Conservation (phyloP, 2,888 invertebrate species). For the Bimastos eiseni region DNA sequence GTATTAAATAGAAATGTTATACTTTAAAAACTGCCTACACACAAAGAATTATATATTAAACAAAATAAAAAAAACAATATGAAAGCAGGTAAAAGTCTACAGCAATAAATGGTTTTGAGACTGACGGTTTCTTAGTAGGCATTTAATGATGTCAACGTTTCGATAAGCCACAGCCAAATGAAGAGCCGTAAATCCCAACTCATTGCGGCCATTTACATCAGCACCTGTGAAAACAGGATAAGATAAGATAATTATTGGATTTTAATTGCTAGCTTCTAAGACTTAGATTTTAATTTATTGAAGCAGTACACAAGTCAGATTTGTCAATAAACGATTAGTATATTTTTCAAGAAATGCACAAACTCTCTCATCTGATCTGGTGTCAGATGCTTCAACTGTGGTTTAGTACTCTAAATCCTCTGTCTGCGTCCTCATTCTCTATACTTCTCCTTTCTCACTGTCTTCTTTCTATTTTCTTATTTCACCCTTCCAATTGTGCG, state of each 20-base stretch:
- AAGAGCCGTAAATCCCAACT: constrained; percentile 9
- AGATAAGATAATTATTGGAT: neutral
- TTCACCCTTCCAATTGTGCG: too few species aligned
- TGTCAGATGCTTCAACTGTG: too few species aligned
- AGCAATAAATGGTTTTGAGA: neutral
- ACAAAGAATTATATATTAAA: neutral
- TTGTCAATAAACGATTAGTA: too few species aligned
- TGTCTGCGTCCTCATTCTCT: too few species aligned
- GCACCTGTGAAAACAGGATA: constrained; percentile 15
- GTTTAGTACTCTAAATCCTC: too few species aligned
- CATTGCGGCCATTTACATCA: neutral
- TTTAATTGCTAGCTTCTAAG: too few species aligned
- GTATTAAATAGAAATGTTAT: neutral
- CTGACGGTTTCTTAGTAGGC: constrained; percentile 19
- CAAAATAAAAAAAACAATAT: neutral
- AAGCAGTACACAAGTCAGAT: too few species aligned
- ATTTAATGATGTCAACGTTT: neutral
- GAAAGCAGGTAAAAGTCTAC: neutral
- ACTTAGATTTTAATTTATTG: too few species aligned
- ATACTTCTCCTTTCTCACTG: too few species aligned
- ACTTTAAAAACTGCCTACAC: neutral
- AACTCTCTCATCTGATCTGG: too few species aligned
- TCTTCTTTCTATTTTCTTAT: too few species aligned
- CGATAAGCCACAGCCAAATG: constrained; percentile 8
- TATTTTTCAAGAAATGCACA: too few species aligned